Evolutionary conservation across 2,888 invertebrate species (phyloP), one percentile per base, ranked within the genome.

Genomic region (Lepidocyrtoides sp.): DNA sequence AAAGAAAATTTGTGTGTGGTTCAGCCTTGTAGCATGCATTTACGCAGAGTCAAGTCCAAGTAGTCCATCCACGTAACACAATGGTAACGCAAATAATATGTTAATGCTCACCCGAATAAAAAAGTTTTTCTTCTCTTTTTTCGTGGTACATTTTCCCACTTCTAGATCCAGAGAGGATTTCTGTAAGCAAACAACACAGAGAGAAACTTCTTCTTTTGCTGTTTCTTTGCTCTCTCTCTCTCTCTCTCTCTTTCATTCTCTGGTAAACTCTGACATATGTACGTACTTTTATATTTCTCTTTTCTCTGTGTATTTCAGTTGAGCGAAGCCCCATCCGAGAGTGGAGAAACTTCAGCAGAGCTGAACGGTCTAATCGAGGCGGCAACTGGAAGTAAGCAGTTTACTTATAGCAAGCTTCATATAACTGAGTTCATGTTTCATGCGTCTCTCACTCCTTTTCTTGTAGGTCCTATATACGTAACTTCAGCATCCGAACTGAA

Each of bases 281-380:
- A 54, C 17, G 17, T 79, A 36, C 23, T 60, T 44, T 44, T 77
- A 8, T 48, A 10, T 60, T 86, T 75, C 63, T 75, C 60, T 66
- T 54, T 63, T 48, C 29, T 81, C 26, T 79, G n/a, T 89, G 66
- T 41, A 77, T 63, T 77, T 5, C 96, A 97, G 97, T 95, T 97
- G 95, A 97, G 97, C 95, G 96, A 96, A 95, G 96, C 96, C 94
- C 95, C 96, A 94, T 95, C 95, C 92, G 94, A 94, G 95, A 93
- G 94, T 85, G 94, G 91, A 92, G 93, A 92, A 93, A 93, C 94
- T 89, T 93, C 94, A 87, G 94, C 94, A 91, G 97, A 97, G 94
- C 96, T 97, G 93, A 98, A 97, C 96, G 98, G 97, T 91, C 97
- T 98, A 95, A 97, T 97, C 95, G 97, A 97, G 95, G 97, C 97